These are phyloP conservation scores for Lophius piscatorius DNA, from an alignment of 2,113 vertebrate genomes.

Conservation along the genomic window DNA sequence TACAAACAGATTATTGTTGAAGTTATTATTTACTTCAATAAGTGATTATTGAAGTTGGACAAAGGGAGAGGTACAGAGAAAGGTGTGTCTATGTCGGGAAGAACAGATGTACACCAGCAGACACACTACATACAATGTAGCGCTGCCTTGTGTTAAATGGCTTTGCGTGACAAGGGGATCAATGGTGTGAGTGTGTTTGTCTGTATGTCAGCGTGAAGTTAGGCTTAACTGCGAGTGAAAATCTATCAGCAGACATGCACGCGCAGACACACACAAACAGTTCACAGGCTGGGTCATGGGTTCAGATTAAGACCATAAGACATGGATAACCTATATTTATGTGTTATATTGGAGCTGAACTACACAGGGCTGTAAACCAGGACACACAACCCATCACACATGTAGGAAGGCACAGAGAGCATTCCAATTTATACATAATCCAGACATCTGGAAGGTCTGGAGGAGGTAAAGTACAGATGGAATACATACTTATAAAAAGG, in stretches of 20 bases:
- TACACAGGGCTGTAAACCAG: neutral
- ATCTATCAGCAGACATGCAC: constrained; percentile 20
- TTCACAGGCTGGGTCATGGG: constrained; percentile 50
- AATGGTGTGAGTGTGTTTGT: constrained; percentile 39
- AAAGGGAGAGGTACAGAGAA: too few relatives aligned
- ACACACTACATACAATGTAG: constrained; percentile 11
- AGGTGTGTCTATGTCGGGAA: too few relatives aligned
- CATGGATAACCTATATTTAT: constrained; percentile 70
- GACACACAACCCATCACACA: neutral
- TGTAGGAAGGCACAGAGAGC: neutral
- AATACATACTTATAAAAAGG: neutral
- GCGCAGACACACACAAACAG: constrained; percentile 26
- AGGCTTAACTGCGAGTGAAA: constrained; percentile 46
- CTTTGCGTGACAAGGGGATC: constrained; percentile 67
- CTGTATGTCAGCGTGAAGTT: constrained; percentile 40
- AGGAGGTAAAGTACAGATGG: neutral
- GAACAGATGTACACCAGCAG: constrained; percentile 7
- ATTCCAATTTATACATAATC: neutral
- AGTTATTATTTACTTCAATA: too few relatives aligned
- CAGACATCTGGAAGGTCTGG: neutral
- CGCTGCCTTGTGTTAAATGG: constrained; percentile 55
- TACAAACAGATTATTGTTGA: too few relatives aligned
- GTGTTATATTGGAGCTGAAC: constrained; percentile 34
- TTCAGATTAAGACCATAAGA: constrained; percentile 70
- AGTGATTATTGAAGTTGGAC: too few relatives aligned